Evolutionary conservation across 2,888 invertebrate species (phyloP), one percentile per base, ranked within the genome.

Genomic region (Mimachlamys varia): DNA sequence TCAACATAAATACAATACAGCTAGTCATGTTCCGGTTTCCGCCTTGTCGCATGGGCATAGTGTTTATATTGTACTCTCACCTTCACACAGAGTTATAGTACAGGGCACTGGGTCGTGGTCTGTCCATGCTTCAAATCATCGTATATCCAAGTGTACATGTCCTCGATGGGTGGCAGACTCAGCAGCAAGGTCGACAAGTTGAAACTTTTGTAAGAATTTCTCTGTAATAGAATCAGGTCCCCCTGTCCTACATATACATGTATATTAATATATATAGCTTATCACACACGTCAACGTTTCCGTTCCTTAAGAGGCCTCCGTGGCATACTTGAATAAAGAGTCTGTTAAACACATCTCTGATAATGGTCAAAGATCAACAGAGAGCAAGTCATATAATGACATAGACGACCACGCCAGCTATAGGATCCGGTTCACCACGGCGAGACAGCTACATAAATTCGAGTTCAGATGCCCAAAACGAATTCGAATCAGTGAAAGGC

Each of bases 11-110:
- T 33, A 76, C 76, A 76, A 76, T 76, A 76, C 33, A 76, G 7
- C 76, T 33, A 76, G 76, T 76, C 76, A 76, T 76, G 76, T 76
- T 76, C 76, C 76, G 76, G 76, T 76, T 76, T 76, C 76, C 76
- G 76, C 76, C 33, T 27, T 27, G 76, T 76, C 76, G 27, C 33
- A 76, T 27, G 27, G 22, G 33, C 76, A 76, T 76, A 76, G 76
- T 33, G 33, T 27, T 3, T 76, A 27, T 27, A 27, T 76, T 33
- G 76, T 76, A 33, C 76, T 76, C 27, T 76, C 76, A 76, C 76
- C 76, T 76, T 76, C 33, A 76, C 76, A 15, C 12, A 0, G 76
- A 27, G 12, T 76, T 33, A 27, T 76, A 33, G 76, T 76, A 27
- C 76, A 33, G 33, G 53, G 13, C 53, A 53, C 17, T 53, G 19